Evolutionary conservation across 1,140 invertebrate genomes (phyloP).

Genomic region (Dendroctonus valens): DNA sequence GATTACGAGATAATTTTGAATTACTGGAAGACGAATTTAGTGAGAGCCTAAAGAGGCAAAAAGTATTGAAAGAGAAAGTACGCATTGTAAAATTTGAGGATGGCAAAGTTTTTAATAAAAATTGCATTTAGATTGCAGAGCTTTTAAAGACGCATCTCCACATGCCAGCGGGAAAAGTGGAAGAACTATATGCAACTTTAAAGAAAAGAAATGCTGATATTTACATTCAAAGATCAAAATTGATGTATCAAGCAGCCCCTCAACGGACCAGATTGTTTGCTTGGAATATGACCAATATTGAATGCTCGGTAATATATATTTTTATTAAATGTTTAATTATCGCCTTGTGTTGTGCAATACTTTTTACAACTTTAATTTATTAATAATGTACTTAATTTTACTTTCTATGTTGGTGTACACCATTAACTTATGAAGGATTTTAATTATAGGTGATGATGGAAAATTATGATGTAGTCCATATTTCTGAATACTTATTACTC

Average conservation of each 20-base stretch:
- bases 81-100: constrained; percentile 14
- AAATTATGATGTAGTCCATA: neutral
- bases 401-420: too few species aligned
- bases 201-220: constrained; percentile 91
- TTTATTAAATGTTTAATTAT: neutral
- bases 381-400: too few species aligned
- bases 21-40: constrained; percentile 94
- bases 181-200: constrained; percentile 83
- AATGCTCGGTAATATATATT: constrained; percentile 49
- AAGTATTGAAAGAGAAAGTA: constrained; percentile 88
- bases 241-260: constrained; percentile 71
- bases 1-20: constrained; percentile 93
- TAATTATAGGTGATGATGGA: constrained; percentile 16
- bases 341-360: neutral
- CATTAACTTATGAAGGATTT: too few species aligned
- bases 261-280: constrained; percentile 76
- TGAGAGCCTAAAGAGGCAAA: constrained; percentile 88
- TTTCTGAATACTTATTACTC: too few species aligned
- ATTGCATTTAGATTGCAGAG: constrained; percentile 58
- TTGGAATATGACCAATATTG: constrained; percentile 75
- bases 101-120: constrained; percentile 13
- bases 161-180: constrained; percentile 81
- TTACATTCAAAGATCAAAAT: constrained; percentile 87
- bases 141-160: constrained; percentile 78
- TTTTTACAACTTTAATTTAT: neutral